Evolutionary conservation across 1,140 invertebrate species (phyloP), one percentile per base, ranked within the genome.

Genomic region (Polyergus mexicanus): DNA sequence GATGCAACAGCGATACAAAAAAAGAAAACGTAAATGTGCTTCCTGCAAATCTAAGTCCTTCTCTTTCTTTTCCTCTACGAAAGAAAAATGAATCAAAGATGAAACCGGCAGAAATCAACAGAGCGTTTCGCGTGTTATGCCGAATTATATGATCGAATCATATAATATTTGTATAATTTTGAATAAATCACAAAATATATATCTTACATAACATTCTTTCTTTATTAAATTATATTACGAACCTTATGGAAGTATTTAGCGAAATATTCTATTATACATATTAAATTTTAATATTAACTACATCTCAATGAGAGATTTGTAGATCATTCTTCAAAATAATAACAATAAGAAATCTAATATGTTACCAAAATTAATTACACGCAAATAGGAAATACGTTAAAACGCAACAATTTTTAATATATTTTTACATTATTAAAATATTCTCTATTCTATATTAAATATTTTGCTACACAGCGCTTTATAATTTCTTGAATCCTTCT

Each of bases 1-100:
- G 66, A 81, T 81, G 66, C 78, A 81, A 81, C 78, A 81, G 44
- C 51, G 56, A 58, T 81, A 81, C 51, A 28, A 28, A 28, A 1
- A 28, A 28, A n/a, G n/a, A 69, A 81, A 51, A 81, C 78, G 68
- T 60, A 80, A 81, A 54, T 72, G 38, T 44, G 56, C 56, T n/a
- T 81, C 78, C 66, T 38, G 71, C 35, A 71, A 71, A 56, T 68
- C 60, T 81, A 81, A 81, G 71, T 28, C 38, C 16, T 51, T 51
- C 13, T 16, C 13, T 19, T 51, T 51, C n/a, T 11, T 63, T 71
- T 35, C 35, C 32, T 44, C 38, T 19, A 35, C 47, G 54, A 81
- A 44, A 81, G 78, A 16, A 16, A 81, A 19, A 32, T 44, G 51
- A 81, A 58, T 32, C 19, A 19, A 71, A 32, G 2, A 35, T 44